A percentile compares a stretch with the other conserved stretches of the same genome.
These are phyloP conservation scores for Rhegmatorhina hoffmannsi DNA, from an alignment of 2,113 vertebrate genomes.

Conservation along the genomic window DNA sequence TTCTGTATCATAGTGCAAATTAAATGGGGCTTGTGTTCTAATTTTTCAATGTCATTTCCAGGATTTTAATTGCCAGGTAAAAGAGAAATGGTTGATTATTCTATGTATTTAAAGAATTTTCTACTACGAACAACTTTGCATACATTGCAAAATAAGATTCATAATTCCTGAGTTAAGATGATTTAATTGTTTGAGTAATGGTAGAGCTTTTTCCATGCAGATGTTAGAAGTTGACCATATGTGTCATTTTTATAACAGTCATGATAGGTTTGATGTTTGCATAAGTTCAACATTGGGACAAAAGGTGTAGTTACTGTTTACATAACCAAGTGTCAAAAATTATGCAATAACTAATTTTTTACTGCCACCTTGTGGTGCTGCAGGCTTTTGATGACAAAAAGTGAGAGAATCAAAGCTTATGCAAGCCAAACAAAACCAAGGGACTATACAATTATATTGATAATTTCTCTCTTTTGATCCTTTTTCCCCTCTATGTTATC, in stretches of 20 bases:
- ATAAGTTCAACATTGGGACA: neutral
- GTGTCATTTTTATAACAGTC: neutral
- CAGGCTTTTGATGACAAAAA: slow-evolving; percentile 11
- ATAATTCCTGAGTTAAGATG: neutral
- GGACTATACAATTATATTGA: neutral
- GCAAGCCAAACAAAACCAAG: neutral
- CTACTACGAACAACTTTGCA: neutral
- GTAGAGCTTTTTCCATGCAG: neutral
- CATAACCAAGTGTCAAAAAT: neutral
- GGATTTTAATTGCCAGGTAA: neutral
- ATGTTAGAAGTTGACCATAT: neutral
- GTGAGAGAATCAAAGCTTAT: neutral
- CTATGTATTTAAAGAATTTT: neutral
- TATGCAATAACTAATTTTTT: slow-evolving; percentile 64
- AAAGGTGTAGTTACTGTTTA: neutral
- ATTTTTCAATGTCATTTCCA: neutral
- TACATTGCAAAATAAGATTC: neutral
- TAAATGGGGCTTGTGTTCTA: neutral
- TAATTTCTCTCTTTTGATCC: neutral
- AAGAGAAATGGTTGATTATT: neutral
- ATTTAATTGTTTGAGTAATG: neutral
- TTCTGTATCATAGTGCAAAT: neutral
- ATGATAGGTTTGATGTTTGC: neutral
- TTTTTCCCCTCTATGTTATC: neutral
- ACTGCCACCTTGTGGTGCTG: slow-evolving; percentile 75